Evolutionary conservation across 2,113 vertebrate species (phyloP).

Genomic region (Eurypyga helias): DNA sequence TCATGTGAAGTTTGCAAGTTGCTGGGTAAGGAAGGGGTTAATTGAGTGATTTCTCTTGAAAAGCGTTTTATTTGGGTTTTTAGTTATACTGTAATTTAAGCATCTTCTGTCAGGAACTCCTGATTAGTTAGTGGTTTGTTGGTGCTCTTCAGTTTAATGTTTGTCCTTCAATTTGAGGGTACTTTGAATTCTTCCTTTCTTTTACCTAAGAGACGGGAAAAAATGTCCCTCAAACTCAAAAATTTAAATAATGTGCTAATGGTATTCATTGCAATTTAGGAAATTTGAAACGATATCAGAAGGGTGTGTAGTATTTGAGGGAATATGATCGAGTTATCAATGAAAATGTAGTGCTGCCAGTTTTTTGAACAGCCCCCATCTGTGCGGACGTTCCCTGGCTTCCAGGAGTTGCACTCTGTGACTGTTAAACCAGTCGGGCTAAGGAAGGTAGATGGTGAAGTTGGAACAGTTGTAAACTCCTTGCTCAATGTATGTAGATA

Average conservation of each 20-base stretch:
- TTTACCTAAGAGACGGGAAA: background rate
- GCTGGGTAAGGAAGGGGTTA: background rate
- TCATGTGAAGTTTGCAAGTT: background rate
- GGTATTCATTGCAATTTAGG: background rate
- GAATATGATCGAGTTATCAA: background rate
- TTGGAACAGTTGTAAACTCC: background rate
- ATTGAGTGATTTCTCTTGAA: background rate
- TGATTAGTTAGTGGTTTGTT: background rate
- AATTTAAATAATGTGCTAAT: background rate
- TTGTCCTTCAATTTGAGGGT: background rate
- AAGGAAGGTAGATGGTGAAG: background rate
- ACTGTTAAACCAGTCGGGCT: background rate
- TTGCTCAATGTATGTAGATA: background rate
- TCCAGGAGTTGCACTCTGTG: background rate
- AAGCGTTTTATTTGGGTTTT: background rate
- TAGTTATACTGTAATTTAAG: background rate
- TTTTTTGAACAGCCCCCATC: background rate
- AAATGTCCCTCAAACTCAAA: background rate
- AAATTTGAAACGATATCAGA: background rate
- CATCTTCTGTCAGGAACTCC: background rate
- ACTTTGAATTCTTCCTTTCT: background rate
- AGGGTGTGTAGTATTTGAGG: background rate
- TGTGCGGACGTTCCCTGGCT: background rate
- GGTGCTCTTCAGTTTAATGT: background rate
- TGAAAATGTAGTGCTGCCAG: background rate